Evolutionary conservation across 2,888 invertebrate genomes (phyloP).

Genomic region (Synergus laeviventris): DNA sequence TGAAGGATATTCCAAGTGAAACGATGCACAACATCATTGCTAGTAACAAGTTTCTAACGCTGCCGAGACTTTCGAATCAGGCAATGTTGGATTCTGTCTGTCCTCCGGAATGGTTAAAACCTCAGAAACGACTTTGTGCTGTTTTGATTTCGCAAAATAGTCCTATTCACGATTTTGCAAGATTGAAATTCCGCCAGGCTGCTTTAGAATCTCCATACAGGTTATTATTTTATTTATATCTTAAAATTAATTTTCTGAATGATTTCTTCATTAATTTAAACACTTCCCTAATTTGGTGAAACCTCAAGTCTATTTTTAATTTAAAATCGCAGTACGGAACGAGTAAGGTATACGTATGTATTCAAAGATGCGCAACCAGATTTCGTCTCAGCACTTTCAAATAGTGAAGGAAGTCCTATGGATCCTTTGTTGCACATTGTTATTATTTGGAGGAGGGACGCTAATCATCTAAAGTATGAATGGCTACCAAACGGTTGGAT

Average conservation of each 20-base stretch:
- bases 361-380: conserved; percentile 90
- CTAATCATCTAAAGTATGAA: conserved; percentile 91
- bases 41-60: conserved; percentile 90
- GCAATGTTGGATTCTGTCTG: conserved; percentile 89
- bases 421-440: conserved; percentile 88
- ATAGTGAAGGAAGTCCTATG: conserved; percentile 79
- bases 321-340: conserved; percentile 66
- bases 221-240: conserved; percentile 55
- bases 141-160: conserved; percentile 86
- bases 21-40: conserved; percentile 93
- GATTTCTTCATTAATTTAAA: conserved; percentile 13
- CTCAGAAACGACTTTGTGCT: conserved; percentile 85
- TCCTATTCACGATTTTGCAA: conserved; percentile 79
- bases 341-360: conserved; percentile 92
- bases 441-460: conserved; percentile 92
- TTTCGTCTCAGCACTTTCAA: conserved; percentile 86
- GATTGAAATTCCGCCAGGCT: conserved; percentile 85
- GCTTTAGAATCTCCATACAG: conserved; percentile 83
- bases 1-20: conserved; percentile 92
- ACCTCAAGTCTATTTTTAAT: not conserved
- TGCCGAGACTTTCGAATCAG: conserved; percentile 96
- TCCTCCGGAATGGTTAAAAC: conserved; percentile 90
- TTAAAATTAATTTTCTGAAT: not conserved
- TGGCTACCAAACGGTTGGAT: conserved; percentile 88
- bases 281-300: conserved; percentile 3